Evolutionary conservation across 1,140 invertebrate species (phyloP).

Genomic region (Microplitis mediator): DNA sequence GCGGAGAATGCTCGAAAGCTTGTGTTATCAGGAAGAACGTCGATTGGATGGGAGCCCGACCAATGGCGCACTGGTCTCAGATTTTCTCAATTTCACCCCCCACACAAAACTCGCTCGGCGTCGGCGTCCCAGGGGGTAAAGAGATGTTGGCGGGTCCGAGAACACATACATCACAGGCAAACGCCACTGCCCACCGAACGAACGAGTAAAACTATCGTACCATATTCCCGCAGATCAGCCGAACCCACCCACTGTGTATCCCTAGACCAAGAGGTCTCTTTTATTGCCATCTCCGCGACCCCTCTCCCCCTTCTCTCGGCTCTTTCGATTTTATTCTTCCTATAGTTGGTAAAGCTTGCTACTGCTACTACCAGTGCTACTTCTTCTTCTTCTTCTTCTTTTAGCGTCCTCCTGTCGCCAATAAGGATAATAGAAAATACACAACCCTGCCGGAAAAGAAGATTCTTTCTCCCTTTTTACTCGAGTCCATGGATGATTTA

Average conservation of each 20-base stretch:
- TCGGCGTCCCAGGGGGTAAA: constrained; percentile 16
- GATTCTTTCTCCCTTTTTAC: constrained; percentile 8
- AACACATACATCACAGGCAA: constrained; percentile 28
- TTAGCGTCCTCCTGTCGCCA: constrained; percentile 24
- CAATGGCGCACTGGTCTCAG: constrained; percentile 59
- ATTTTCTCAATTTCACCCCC: constrained; percentile 55
- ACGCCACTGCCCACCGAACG: constrained; percentile 42
- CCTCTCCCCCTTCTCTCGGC: neutral
- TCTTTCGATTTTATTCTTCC: neutral
- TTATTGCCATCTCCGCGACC: constrained; percentile 20
- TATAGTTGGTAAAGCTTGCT: neutral
- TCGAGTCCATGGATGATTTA: constrained; percentile 13
- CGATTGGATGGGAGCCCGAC: constrained; percentile 54
- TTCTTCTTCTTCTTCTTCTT: neutral
- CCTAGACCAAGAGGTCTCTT: constrained; percentile 15
- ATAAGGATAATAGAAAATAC: constrained; percentile 37
- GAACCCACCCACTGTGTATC: constrained; percentile 15
- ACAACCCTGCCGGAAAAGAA: constrained; percentile 12
- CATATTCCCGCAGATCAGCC: constrained; percentile 6
- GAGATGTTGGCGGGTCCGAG: constrained; percentile 20
- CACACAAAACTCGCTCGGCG: constrained; percentile 32
- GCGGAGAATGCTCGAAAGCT: constrained; percentile 55
- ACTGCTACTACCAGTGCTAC: constrained; percentile 19
- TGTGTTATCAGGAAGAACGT: constrained; percentile 55
- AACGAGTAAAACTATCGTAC: neutral